Evolutionary conservation across 1,140 invertebrate species (phyloP).

Genomic region (Campoletis sonorensis): DNA sequence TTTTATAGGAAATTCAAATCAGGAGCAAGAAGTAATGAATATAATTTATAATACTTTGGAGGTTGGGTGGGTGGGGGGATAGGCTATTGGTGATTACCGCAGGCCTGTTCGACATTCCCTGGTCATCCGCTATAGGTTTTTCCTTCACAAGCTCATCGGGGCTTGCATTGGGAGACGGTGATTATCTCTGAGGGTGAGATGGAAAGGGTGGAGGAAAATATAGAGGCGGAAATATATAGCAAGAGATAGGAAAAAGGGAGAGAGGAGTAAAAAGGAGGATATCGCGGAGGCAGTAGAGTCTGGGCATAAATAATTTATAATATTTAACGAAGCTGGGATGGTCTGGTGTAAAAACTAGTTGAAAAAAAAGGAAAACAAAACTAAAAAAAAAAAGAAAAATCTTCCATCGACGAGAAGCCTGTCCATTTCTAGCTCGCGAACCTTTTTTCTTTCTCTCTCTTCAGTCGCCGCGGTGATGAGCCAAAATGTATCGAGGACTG

Average conservation of each 20-base stretch:
- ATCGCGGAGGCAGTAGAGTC: not conserved
- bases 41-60: too few species aligned
- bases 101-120: too few species aligned
- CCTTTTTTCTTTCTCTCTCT: not conserved
- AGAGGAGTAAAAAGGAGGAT: not conserved
- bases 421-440: not conserved
- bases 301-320: constrained; percentile 3
- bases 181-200: not conserved
- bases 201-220: not conserved
- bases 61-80: too few species aligned
- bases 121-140: too few species aligned
- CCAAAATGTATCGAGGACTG: constrained; percentile 2
- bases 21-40: too few species aligned
- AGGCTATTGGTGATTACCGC: too few species aligned
- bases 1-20: too few species aligned
- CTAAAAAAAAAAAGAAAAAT: too few species aligned
- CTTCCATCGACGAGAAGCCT: not conserved
- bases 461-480: not conserved
- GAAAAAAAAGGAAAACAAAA: not conserved
- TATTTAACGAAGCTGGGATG: constrained; percentile 2
- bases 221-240: not conserved
- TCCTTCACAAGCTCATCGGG: too few species aligned
- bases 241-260: not conserved
- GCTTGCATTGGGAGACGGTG: not conserved
- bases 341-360: not conserved